Conservation (phyloP, 2,797 vertebrate genomes). For the Sebastes kiyomatsui region DNA sequence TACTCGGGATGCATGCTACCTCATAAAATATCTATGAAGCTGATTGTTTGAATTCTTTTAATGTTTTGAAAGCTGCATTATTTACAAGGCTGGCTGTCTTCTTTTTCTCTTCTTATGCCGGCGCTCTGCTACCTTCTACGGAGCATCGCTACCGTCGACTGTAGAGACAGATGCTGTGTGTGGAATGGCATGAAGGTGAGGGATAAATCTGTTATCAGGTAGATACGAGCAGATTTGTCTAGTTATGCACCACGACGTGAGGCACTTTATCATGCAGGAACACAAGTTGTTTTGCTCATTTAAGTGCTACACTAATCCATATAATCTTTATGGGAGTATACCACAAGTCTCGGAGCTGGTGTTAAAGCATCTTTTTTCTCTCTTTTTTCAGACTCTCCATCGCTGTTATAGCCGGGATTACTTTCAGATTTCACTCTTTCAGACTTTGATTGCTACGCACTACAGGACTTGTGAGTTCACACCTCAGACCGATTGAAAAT, state of each 20-base stretch:
- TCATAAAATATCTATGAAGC: neutral
- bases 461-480: neutral
- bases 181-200: neutral
- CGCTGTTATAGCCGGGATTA: neutral
- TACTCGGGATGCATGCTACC: neutral
- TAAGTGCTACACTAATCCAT: neutral
- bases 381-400: neutral
- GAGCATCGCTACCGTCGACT: neutral
- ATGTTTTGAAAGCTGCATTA: neutral
- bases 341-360: neutral
- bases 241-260: neutral
- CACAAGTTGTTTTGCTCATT: neutral
- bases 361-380: neutral
- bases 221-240: neutral
- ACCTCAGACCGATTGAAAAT: neutral
- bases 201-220: neutral
- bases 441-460: neutral
- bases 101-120: neutral
- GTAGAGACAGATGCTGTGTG: neutral
- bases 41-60: neutral
- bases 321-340: neutral
- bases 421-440: neutral
- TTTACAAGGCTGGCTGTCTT: neutral
- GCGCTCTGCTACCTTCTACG: neutral
- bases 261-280: neutral